Percentiles rank a stretch among this genome's conserved stretches.
phyloP scores from a whole-genome alignment of 1,140 invertebrate genomes.

The Ruditapes philippinarum region DNA sequence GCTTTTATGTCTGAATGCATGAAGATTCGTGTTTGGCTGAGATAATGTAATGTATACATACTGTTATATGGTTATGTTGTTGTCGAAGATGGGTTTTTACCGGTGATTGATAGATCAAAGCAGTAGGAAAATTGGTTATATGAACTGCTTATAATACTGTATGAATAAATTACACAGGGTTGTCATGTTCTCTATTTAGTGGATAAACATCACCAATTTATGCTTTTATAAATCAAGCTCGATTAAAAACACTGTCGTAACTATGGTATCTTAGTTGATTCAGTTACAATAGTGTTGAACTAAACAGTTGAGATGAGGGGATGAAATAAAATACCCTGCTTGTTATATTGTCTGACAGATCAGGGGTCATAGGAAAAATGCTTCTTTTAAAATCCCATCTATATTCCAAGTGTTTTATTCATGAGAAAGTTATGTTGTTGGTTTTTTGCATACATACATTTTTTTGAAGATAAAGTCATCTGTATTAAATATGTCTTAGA shows the following conservation, averaged over 20 bases:
- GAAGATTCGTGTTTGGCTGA: not conserved
- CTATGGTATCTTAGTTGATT: no score
- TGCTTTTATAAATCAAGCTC: no score
- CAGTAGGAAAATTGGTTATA: conserved; percentile 33
- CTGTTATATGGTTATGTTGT: not conserved
- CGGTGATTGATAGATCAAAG: conserved; percentile 51
- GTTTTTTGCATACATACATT: no score
- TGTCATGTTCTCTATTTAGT: conserved; percentile 28
- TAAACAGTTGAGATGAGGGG: not conserved
- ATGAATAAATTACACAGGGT: conserved; percentile 24
- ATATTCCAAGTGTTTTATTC: not conserved
- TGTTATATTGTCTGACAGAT: not conserved
- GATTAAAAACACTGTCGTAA: no score
- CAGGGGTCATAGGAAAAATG: not conserved
- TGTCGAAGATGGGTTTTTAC: conserved; percentile 2
- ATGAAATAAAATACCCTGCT: not conserved
- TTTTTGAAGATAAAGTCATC: no score
- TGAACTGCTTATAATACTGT: conserved; percentile 24
- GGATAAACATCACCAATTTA: conserved; percentile 18
- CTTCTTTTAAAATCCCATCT: not conserved
- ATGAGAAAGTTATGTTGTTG: not conserved
- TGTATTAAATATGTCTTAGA: no score
- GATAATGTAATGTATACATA: not conserved
- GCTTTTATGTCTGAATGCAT: not conserved
- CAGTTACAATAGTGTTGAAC: no score